phyloP scores from a whole-genome alignment of 2,113 vertebrate species.

The Equus przewalskii region DNA sequence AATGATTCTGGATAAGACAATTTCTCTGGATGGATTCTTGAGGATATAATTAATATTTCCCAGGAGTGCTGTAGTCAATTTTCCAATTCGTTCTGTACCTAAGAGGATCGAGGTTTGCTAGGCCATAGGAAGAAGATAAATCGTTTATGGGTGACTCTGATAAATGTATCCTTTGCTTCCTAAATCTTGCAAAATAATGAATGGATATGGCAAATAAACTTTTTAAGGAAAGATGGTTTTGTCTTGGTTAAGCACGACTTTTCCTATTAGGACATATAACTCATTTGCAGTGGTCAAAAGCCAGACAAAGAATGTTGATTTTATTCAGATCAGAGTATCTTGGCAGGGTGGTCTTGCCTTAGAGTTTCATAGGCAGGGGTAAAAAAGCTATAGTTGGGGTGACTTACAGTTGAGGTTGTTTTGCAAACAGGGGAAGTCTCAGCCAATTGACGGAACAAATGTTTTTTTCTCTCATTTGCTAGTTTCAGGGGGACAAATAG shows the following conservation, averaged over 20 bases:
- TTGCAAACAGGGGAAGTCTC: neutral
- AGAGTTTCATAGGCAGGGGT: neutral
- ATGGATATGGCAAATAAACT: neutral
- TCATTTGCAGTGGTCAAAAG: neutral
- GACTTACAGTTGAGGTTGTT: neutral
- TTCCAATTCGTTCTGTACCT: neutral
- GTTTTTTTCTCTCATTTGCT: neutral
- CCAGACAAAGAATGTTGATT: neutral
- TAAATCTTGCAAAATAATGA: neutral
- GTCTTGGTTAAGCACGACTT: neutral
- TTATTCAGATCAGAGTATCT: neutral
- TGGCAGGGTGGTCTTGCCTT: neutral
- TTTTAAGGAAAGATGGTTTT: conserved; percentile 7
- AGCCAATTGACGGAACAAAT: neutral
- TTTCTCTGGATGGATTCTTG: conserved; percentile 2
- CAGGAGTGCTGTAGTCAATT: neutral
- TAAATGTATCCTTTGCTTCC: neutral
- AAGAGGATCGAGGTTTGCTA: neutral
- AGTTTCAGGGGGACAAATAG: neutral
- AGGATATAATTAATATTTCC: conserved; percentile 18
- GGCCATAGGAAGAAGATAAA: neutral
- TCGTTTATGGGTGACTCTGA: neutral
- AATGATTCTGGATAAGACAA: neutral
- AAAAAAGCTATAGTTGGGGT: neutral
- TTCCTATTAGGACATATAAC: neutral